Conservation (phyloP, 1,140 invertebrate species). For the Cepaea nemoralis region DNA sequence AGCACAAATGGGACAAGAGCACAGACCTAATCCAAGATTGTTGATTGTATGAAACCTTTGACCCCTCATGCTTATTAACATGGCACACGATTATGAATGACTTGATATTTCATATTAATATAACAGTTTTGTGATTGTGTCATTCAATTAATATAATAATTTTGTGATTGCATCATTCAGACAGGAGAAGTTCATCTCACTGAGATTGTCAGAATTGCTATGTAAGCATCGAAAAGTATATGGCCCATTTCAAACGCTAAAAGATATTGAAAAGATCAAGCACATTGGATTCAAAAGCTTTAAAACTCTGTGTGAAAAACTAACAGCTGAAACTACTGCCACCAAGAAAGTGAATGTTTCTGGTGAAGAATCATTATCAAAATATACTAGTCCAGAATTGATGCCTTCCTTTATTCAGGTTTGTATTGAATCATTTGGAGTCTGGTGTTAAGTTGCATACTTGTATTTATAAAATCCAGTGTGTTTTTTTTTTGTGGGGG, state of each 20-base stretch:
- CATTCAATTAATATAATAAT: neutral
- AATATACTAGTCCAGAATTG: neutral
- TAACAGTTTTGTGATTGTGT: neutral
- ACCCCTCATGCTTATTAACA: too few species aligned
- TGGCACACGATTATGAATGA: too few species aligned
- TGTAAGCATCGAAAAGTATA: neutral
- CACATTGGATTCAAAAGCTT: neutral
- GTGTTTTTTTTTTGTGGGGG: too few species aligned
- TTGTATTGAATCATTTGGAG: neutral
- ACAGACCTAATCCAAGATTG: too few species aligned
- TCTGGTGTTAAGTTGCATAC: neutral
- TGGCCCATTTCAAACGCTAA: neutral
- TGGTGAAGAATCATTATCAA: neutral
- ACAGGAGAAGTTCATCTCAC: neutral
- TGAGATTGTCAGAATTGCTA: neutral
- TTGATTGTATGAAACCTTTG: too few species aligned
- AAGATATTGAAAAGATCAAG: slow-evolving; percentile 10
- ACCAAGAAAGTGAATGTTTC: neutral
- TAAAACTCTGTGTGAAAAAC: neutral
- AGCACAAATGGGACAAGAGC: too few species aligned
- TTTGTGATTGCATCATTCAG: neutral
- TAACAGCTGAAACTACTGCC: neutral
- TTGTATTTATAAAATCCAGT: neutral
- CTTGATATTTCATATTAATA: neutral
- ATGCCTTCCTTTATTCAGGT: slow-evolving; percentile 16